These are phyloP conservation scores for Prionailurus viverrinus DNA, from an alignment of 2,113 vertebrate species.

Conservation along the genomic window DNA sequence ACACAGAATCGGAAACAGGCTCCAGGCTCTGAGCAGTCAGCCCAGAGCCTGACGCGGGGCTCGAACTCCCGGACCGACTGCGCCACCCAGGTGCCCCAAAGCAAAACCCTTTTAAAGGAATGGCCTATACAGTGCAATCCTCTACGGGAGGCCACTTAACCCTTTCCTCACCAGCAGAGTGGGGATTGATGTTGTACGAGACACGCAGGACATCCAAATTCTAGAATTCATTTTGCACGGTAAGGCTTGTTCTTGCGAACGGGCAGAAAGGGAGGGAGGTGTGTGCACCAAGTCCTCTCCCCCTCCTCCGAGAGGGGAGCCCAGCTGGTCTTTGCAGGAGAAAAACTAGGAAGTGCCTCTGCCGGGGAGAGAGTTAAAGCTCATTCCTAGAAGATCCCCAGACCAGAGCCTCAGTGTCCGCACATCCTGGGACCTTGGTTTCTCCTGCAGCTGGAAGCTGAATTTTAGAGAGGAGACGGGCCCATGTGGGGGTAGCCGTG, in stretches of 20 bases:
- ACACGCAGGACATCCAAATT: not conserved
- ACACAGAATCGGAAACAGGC: too few species aligned
- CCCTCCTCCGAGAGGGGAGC: not conserved
- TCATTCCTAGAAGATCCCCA: not conserved
- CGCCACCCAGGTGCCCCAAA: not conserved
- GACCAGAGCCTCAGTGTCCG: not conserved
- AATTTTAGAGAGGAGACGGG: not conserved
- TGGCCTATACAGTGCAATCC: too few species aligned
- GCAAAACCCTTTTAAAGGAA: not conserved
- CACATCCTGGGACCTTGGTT: not conserved
- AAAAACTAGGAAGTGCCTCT: not conserved
- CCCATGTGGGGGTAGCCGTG: fast-evolving
- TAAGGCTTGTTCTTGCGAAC: not conserved
- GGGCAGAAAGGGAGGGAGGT: not conserved
- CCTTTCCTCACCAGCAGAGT: not conserved
- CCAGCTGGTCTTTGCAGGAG: not conserved
- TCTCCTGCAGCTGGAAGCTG: not conserved
- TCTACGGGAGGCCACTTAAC: not conserved
- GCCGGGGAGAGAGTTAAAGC: not conserved
- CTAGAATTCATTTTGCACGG: not conserved
- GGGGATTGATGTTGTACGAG: not conserved
- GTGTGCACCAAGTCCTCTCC: not conserved
- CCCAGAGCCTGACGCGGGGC: too few species aligned
- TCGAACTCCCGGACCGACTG: too few species aligned
- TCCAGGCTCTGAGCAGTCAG: too few species aligned